Evolutionary conservation across 2,113 vertebrate genomes (phyloP).

Genomic region (Nerophis lumbriciformis): DNA sequence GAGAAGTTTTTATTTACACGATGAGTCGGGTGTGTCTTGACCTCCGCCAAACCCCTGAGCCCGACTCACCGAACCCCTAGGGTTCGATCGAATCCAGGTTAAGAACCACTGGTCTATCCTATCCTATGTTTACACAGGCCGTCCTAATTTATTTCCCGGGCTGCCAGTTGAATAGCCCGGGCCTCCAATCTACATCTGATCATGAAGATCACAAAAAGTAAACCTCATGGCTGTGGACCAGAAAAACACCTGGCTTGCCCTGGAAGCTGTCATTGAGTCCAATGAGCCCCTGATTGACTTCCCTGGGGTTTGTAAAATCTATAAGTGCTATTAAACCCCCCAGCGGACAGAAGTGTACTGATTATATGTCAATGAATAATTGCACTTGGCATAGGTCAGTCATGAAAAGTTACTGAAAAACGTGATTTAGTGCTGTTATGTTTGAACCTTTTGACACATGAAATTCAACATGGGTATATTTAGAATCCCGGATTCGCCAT

Average conservation of each 20-base stretch:
- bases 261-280: constrained; percentile 53
- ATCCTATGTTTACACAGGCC: too few relatives aligned
- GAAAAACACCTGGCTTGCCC: constrained; percentile 52
- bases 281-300: constrained; percentile 63
- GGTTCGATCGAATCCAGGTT: too few relatives aligned
- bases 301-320: constrained; percentile 33
- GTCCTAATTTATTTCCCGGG: too few relatives aligned
- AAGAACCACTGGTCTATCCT: too few relatives aligned
- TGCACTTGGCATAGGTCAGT: constrained; percentile 28
- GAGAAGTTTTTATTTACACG: too few relatives aligned
- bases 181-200: too few relatives aligned
- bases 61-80: too few relatives aligned
- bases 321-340: constrained; percentile 37
- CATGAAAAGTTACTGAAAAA: constrained; percentile 21
- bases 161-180: too few relatives aligned
- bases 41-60: too few relatives aligned
- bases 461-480: constrained; percentile 43
- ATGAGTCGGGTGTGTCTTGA: too few relatives aligned
- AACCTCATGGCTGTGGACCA: constrained; percentile 25
- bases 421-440: constrained; percentile 33
- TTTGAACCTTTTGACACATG: constrained; percentile 34
- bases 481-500: constrained; percentile 18
- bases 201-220: neutral
- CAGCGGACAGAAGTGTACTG: constrained; percentile 37
- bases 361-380: constrained; percentile 49